A percentile compares a stretch with the other conserved stretches of the same genome.
Conservation (phyloP, 2,797 vertebrate genomes). For the Bufotes viridis region DNA sequence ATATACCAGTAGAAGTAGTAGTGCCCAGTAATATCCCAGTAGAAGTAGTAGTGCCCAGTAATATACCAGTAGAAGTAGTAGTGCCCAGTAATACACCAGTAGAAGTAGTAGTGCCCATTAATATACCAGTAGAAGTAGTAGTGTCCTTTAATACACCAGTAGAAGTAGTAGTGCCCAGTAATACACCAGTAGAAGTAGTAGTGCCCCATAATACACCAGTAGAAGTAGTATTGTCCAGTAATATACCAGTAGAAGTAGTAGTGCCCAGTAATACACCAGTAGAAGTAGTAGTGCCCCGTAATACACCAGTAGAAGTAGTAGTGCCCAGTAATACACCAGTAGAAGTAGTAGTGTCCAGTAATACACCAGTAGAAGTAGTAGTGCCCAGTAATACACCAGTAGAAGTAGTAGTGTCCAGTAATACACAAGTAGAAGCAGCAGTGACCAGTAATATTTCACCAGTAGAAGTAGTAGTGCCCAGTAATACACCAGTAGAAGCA, state of each 20-base stretch:
- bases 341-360: too few species aligned
- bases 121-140: neutral
- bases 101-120: neutral
- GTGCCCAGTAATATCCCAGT: neutral
- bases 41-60: neutral
- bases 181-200: neutral
- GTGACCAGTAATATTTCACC: too few species aligned
- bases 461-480: too few species aligned
- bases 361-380: too few species aligned
- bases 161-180: neutral
- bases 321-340: neutral
- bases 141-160: neutral
- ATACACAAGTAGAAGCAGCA: too few species aligned
- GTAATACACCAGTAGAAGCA: too few species aligned
- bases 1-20: neutral
- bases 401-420: too few species aligned
- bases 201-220: neutral
- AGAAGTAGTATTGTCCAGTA: neutral
- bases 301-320: neutral
- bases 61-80: neutral
- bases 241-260: neutral
- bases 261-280: neutral
- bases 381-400: too few species aligned
- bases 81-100: neutral
- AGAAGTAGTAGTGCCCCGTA: neutral